Evolutionary conservation across 2,797 vertebrate species (phyloP).

Genomic region (Neopelma chrysocephalum): DNA sequence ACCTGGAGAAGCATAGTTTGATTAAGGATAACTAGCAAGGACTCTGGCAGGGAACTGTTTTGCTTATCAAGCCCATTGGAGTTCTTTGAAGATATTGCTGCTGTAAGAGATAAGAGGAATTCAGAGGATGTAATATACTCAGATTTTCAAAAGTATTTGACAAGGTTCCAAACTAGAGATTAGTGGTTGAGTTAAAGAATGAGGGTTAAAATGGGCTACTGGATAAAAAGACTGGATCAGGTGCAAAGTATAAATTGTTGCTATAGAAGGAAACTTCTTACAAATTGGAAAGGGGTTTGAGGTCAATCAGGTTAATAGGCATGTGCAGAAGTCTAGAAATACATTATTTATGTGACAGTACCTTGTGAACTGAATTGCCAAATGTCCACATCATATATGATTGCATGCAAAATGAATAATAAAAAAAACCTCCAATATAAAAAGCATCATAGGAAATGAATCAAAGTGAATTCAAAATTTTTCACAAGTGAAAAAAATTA

Average conservation of each 20-base stretch:
- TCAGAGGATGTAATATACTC: slow-evolving; percentile 44
- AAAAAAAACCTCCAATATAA: not conserved
- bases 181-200: not conserved
- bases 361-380: not conserved
- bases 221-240: slow-evolving; percentile 13
- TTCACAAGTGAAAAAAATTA: not conserved
- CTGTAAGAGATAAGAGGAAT: slow-evolving; percentile 56
- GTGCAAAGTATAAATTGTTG: not conserved
- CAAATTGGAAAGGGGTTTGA: slow-evolving; percentile 16
- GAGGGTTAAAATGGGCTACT: slow-evolving; percentile 11
- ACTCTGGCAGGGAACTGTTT: slow-evolving; percentile 6
- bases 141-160: slow-evolving; percentile 51
- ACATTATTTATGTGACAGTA: not conserved
- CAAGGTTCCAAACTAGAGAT: slow-evolving; percentile 45
- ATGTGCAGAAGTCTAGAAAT: slow-evolving; percentile 19
- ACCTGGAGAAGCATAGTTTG: slow-evolving; percentile 40
- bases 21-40: slow-evolving; percentile 45
- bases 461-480: not conserved
- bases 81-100: slow-evolving; percentile 60
- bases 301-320: slow-evolving; percentile 33
- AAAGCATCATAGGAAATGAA: not conserved
- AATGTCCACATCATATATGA: not conserved
- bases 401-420: not conserved
- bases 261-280: slow-evolving; percentile 6
- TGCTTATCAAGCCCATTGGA: slow-evolving; percentile 50